Percentiles rank a stretch among this genome's conserved stretches.
Conservation (phyloP, 1,140 invertebrate species). For the Centruroides sculpturatus region DNA sequence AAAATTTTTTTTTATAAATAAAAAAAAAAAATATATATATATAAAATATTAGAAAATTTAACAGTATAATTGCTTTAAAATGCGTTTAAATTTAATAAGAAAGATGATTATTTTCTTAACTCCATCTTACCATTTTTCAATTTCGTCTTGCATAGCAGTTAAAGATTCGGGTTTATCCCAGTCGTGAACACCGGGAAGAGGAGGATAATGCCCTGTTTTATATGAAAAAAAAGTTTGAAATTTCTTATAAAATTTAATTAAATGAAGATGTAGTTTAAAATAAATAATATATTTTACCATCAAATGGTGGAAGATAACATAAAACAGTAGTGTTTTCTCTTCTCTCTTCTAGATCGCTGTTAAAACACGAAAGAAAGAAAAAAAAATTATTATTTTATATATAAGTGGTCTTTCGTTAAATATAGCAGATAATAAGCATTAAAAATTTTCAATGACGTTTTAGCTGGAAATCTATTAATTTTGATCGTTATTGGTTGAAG, state of each 20-base stretch:
- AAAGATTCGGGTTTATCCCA: conserved; percentile 17
- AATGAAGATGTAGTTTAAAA: not conserved
- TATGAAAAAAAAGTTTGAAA: not conserved
- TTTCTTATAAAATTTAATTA: not conserved
- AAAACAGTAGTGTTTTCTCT: conserved; percentile 20
- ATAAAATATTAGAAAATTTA: not conserved
- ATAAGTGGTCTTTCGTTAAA: too few relatives aligned
- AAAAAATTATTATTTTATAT: too few relatives aligned
- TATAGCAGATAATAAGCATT: too few relatives aligned
- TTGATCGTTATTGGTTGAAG: too few relatives aligned
- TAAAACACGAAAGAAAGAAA: not conserved
- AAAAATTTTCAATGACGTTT: too few relatives aligned
- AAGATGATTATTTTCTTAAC: too few relatives aligned
- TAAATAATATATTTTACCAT: conserved; percentile 16
- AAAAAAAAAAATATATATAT: too few relatives aligned
- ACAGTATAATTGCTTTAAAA: not conserved
- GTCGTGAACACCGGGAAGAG: conserved; percentile 10
- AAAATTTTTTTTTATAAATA: too few relatives aligned
- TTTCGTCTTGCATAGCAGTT: conserved; percentile 22
- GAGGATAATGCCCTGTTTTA: conserved; percentile 13
- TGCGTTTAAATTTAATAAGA: not conserved
- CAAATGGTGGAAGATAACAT: conserved; percentile 31
- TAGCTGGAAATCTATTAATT: too few relatives aligned
- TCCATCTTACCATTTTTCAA: conserved; percentile 20
- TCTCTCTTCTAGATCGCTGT: conserved; percentile 24